Conservation (phyloP, 2,797 vertebrate genomes). For the Neopelma chrysocephalum region DNA sequence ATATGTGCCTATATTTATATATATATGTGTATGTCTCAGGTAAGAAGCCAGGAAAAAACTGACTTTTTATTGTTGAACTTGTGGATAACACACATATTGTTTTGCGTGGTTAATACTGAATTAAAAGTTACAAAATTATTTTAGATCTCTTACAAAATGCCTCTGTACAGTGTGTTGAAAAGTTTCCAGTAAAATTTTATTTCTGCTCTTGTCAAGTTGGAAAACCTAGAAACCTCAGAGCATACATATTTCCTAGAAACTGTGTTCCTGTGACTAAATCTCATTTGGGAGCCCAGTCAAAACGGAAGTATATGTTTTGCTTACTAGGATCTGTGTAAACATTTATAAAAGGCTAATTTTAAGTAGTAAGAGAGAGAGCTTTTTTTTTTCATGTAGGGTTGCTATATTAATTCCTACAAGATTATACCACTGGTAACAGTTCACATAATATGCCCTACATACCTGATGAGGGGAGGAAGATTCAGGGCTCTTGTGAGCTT, state of each 20-base stretch:
- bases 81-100: neutral
- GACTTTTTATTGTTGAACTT: neutral
- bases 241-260: neutral
- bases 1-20: rapidly evolving
- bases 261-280: neutral
- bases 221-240: neutral
- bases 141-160: neutral
- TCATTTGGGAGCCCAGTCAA: neutral
- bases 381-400: neutral
- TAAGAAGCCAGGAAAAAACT: neutral
- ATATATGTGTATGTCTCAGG: neutral
- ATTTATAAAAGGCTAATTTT: neutral
- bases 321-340: neutral
- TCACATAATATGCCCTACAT: neutral
- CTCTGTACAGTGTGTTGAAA: neutral
- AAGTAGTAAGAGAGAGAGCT: neutral
- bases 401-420: neutral
- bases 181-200: neutral
- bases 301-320: neutral
- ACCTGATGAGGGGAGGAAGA: neutral
- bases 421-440: neutral
- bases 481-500: neutral
- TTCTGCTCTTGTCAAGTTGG: neutral
- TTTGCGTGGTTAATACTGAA: constrained; percentile 27
- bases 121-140: constrained; percentile 9